Evolutionary conservation across 2,888 invertebrate species (phyloP).

Genomic region (Agrotis clavis): DNA sequence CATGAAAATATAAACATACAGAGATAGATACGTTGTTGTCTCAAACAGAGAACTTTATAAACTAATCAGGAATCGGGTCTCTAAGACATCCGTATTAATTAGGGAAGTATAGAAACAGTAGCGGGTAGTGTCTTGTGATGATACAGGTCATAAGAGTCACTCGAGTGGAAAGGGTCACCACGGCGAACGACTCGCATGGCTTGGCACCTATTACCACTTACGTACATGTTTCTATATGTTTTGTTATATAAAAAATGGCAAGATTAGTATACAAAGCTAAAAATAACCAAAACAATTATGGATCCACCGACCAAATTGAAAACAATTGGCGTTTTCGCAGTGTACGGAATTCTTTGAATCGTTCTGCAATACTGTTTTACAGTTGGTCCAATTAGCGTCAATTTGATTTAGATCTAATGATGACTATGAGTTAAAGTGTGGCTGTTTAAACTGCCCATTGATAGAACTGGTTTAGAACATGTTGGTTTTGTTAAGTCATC

Average conservation of each 20-base stretch:
- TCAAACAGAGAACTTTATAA: constrained; percentile 17
- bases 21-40: neutral
- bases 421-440: neutral
- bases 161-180: constrained; percentile 48
- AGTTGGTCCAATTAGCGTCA: neutral
- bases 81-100: constrained; percentile 15
- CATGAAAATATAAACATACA: neutral
- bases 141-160: constrained; percentile 49
- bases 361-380: neutral
- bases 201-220: constrained; percentile 35
- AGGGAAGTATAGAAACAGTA: constrained; percentile 40
- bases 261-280: constrained; percentile 3
- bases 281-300: constrained; percentile 3
- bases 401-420: constrained; percentile 25
- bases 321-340: neutral
- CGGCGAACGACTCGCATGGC: constrained; percentile 46
- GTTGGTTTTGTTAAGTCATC: constrained; percentile 6
- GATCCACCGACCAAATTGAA: neutral
- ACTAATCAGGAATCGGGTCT: constrained; percentile 6
- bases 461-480: neutral
- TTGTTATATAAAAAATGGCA: constrained; percentile 13
- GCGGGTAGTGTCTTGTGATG: constrained; percentile 43
- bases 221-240: constrained; percentile 2
- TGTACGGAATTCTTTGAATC: neutral
- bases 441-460: neutral